Evolutionary conservation across 2,888 invertebrate genomes (phyloP), one percentile per base, ranked within the genome.

Genomic region (Margaritifera margaritifera): DNA sequence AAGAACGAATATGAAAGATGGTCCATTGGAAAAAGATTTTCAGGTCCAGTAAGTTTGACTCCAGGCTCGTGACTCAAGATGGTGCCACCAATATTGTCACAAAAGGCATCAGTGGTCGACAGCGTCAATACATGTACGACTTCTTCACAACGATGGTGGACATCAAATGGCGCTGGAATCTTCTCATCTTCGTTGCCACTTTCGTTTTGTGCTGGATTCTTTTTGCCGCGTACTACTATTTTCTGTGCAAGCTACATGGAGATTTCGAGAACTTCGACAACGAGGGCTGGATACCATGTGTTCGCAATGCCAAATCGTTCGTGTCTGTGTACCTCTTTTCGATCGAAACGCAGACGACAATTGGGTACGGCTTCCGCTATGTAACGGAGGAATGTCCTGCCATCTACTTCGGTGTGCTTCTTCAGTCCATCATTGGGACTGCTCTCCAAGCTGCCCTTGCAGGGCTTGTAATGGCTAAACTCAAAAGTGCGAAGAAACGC

Each of bases 331-430:
- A 97, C 90, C 92, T 98, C 54, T 98, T 97, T 91, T 97, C 96
- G 75, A 94, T 98, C 56, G 98, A 98, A 92, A 98, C 97, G 2
- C 98, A 98, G 89, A 96, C 96, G 90, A 98, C 97, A 18, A 98
- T 98, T 80, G 96, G 96, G 61, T 96, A 96, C 87, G 96, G 96
- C 3, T 93, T 92, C 66, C 93, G 96, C 67, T 93, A 93, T 57
- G 95, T 96, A 0, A 96, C 96, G 0, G 94, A 96, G 78, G 95
- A 96, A 89, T 98, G 98, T 86, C 95, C 95, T 0, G 94, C 94
- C 88, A 96, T 96, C 42, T 94, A 96, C 82, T 93, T 96, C 87
- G 93, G 95, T 56, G 94, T 97, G 93, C 95, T 96, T 89, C 91
- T 96, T 74, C 96, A 97, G 90, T 95, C 96, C 80, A 96, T 98